A percentile compares a stretch with the other conserved stretches of the same genome.
Evolutionary conservation across 2,888 invertebrate genomes (phyloP).

Genomic region (Elaeidobius kamerunicus): DNA sequence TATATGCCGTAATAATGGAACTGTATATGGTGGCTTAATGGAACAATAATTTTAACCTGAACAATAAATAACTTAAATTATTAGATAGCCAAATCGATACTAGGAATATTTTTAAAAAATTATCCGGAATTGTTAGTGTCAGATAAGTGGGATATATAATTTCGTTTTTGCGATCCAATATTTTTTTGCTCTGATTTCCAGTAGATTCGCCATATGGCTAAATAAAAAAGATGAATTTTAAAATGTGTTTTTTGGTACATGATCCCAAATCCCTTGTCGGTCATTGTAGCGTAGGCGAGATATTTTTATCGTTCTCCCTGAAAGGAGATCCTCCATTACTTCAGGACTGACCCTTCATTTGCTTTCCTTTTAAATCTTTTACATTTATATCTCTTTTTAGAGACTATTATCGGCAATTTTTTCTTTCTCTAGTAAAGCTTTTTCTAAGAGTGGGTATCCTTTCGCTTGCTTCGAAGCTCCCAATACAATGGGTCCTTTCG

Average conservation of each 20-base stretch:
- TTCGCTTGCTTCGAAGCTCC: not conserved
- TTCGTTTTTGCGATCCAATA: too few relatives aligned
- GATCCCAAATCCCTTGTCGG: slow-evolving; percentile 5
- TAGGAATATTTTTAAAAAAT: too few relatives aligned
- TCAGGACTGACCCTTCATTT: not conserved
- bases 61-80: too few relatives aligned
- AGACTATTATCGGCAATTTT: slow-evolving; percentile 12
- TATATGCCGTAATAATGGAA: not conserved
- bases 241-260: slow-evolving; percentile 5
- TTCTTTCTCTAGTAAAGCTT: slow-evolving; percentile 1
- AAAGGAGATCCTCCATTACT: slow-evolving; percentile 3
- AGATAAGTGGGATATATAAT: too few relatives aligned
- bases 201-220: too few relatives aligned
- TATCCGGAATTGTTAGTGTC: too few relatives aligned
- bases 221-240: slow-evolving; percentile 8
- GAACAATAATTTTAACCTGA: too few relatives aligned
- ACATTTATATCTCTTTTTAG: slow-evolving; percentile 14
- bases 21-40: too few relatives aligned
- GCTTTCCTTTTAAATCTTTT: slow-evolving; percentile 11
- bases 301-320: slow-evolving; percentile 7
- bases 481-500: too few relatives aligned
- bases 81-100: too few relatives aligned
- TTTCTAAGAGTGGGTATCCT: not conserved
- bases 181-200: too few relatives aligned
- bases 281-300: not conserved